phyloP scores from a whole-genome alignment of 2,113 vertebrate species.

The Rhombomys opimus region DNA sequence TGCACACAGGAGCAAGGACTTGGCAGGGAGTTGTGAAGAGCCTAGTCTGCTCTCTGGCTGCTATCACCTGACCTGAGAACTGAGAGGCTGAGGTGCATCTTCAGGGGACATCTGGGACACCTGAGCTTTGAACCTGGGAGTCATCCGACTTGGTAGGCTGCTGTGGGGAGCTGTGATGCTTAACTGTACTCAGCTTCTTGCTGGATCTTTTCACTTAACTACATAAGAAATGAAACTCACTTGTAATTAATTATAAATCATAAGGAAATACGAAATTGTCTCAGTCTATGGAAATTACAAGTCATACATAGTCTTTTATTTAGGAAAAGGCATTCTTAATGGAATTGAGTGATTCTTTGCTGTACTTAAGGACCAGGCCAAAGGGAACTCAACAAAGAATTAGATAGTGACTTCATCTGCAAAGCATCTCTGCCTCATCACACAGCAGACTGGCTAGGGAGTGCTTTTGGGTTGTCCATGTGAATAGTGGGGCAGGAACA shows the following conservation, averaged over 20 bases:
- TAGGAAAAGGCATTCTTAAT: neutral
- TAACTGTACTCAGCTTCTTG: neutral
- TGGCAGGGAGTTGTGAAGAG: neutral
- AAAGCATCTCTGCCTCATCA: neutral
- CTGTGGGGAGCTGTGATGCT: neutral
- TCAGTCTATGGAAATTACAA: neutral
- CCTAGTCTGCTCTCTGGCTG: fast-evolving
- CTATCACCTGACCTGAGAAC: fast-evolving
- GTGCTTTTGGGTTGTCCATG: neutral
- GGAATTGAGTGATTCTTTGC: neutral
- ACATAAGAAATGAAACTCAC: neutral
- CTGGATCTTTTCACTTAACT: neutral
- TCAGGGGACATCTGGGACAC: neutral
- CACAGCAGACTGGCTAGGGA: neutral
- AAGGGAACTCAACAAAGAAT: neutral
- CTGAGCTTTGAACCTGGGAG: neutral
- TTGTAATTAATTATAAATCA: neutral
- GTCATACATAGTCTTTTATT: neutral
- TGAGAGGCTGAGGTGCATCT: fast-evolving
- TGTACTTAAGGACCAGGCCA: neutral
- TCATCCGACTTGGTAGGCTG: neutral
- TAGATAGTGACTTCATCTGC: fast-evolving
- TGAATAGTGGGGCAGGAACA: neutral
- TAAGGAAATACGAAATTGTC: neutral
- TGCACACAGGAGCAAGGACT: neutral